Conservation (phyloP, 2,888 invertebrate species). For the Eupsilia transversa region DNA sequence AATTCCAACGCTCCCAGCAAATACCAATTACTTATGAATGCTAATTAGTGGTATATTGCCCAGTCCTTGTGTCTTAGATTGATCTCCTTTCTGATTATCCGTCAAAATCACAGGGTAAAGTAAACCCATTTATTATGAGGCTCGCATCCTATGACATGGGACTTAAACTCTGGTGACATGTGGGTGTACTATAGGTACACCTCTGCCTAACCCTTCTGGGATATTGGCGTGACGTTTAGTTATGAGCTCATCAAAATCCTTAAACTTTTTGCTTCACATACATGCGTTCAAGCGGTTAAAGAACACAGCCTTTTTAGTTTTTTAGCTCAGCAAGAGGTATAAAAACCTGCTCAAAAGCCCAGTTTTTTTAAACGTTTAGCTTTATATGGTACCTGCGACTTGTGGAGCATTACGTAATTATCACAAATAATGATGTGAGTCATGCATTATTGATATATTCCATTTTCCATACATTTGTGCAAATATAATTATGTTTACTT, state of each 20-base stretch:
- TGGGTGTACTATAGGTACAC: background rate
- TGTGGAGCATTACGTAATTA: slow-evolving; percentile 58
- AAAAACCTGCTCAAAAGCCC: slow-evolving; percentile 41
- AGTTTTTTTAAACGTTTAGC: slow-evolving; percentile 8
- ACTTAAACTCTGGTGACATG: background rate
- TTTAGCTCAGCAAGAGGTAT: slow-evolving; percentile 2
- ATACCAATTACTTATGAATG: background rate
- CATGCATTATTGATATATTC: slow-evolving; percentile 58
- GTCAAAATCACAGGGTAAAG: no score
- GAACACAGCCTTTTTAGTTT: slow-evolving; percentile 11
- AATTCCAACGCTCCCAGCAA: background rate
- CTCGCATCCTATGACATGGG: background rate
- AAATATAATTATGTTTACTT: slow-evolving; percentile 45
- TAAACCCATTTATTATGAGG: background rate
- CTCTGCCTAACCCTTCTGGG: background rate
- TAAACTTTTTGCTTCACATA: slow-evolving; percentile 29
- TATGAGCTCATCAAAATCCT: background rate
- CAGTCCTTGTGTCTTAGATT: background rate
- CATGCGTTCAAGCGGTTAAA: slow-evolving; percentile 21
- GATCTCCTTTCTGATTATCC: background rate
- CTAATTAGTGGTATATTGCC: background rate
- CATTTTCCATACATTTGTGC: slow-evolving; percentile 55
- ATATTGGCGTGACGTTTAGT: background rate
- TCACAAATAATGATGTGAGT: slow-evolving; percentile 54
- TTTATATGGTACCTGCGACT: slow-evolving; percentile 25